Evolutionary conservation across 2,797 vertebrate species (phyloP), one percentile per base, ranked within the genome.

Genomic region (Esox lucius): DNA sequence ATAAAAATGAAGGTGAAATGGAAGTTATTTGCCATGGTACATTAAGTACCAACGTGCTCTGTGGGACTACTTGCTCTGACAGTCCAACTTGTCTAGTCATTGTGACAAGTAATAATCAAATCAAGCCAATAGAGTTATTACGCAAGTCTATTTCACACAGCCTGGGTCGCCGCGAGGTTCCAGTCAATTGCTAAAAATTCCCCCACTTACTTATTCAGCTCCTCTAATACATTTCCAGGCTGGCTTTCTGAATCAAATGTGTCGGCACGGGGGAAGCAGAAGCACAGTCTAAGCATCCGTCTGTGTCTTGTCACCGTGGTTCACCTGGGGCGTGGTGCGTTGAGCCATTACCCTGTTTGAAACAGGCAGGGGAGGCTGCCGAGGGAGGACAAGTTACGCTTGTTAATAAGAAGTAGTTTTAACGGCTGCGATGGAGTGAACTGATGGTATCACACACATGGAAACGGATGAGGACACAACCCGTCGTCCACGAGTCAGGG

Each of bases 11-110:
- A 76, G 79, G 86, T 85, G 87, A 91, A 89, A 93, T 80, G 89
- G 85, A 87, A 82, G 84, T 86, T 86, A 89, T 91, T 91, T 91
- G 91, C 35, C 89, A 91, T 88, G 90, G 82, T 85, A 89, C 90
- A 91, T 91, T 93, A 91, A 85, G 80, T 79, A 13, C 31, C 53
- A 15, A 7, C 28, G 80, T 86, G 48, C 64, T 13, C 71, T 42
- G 8, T 42, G 35, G 26, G 66, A 69, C 71, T 42, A 59, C 56
- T 46, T 33, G 26, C 48, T 48, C 48, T 19, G 68, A 61, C 4
- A 35, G 13, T 71, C 51, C 28, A 19, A 65, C 28, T 13, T 31
- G 26, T 31, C 26, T 65, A 65, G 78, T 84, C 80, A 82, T 89
- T 89, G 90, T 85, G 85, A 84, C 82, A 81, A 79, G 83, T 87